These are phyloP conservation scores for Episyrphus balteatus DNA, from an alignment of 1,140 invertebrate genomes.

Conservation along the genomic window DNA sequence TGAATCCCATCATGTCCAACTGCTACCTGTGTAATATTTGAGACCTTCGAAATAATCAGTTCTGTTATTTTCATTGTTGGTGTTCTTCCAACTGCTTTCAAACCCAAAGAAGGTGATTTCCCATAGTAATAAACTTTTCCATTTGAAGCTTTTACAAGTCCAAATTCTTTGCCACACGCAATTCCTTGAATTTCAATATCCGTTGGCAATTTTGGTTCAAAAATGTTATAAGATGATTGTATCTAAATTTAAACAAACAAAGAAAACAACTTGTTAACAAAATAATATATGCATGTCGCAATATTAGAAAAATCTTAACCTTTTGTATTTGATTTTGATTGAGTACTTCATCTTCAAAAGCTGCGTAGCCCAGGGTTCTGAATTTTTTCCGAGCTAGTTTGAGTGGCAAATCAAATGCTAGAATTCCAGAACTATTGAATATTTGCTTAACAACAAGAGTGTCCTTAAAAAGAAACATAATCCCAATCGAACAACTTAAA, in stretches of 20 bases:
- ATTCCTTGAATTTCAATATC: conserved; percentile 28
- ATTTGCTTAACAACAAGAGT: conserved; percentile 31
- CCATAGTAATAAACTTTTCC: conserved; percentile 72
- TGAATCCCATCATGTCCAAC: conserved; percentile 90
- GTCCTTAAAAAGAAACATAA: conserved; percentile 14
- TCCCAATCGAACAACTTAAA: not conserved
- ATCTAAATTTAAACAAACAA: conserved; percentile 8
- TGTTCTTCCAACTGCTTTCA: conserved; percentile 38
- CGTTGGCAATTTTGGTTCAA: conserved; percentile 32
- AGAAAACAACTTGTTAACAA: not conserved
- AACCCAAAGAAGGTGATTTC: conserved; percentile 50
- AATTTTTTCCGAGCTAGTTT: conserved; percentile 73
- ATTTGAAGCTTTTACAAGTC: conserved; percentile 57
- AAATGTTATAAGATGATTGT: conserved; percentile 32
- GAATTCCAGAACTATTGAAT: conserved; percentile 24
- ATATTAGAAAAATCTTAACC: not conserved
- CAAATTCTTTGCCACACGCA: conserved; percentile 72
- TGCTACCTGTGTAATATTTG: conserved; percentile 65
- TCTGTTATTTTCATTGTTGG: conserved; percentile 62
- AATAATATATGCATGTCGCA: not conserved
- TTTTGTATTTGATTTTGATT: conserved; percentile 36
- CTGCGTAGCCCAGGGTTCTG: conserved; percentile 59
- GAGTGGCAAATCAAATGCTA: conserved; percentile 56
- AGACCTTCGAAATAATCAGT: conserved; percentile 60
- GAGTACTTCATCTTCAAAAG: conserved; percentile 55